phyloP scores from a whole-genome alignment of 2,888 invertebrate genomes.

The Drosophila paracracens region DNA sequence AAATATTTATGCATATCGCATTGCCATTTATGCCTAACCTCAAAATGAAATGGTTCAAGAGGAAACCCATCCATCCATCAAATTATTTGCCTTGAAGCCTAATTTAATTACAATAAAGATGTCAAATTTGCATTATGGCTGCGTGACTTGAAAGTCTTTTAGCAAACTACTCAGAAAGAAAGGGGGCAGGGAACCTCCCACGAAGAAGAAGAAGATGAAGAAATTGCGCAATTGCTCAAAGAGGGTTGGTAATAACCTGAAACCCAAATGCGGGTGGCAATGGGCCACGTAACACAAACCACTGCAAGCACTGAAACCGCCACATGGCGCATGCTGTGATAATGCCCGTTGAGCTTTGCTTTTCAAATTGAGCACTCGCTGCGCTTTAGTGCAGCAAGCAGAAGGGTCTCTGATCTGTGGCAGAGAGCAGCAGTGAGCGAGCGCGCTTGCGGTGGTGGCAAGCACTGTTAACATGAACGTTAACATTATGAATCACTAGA shows the following conservation, averaged over 20 bases:
- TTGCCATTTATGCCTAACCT: constrained; percentile 20
- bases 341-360: constrained; percentile 75
- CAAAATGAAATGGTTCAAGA: background rate
- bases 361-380: constrained; percentile 79
- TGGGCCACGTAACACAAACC: constrained; percentile 36
- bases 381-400: constrained; percentile 51
- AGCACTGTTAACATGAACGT: constrained; percentile 32
- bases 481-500: constrained; percentile 64
- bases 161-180: constrained; percentile 15
- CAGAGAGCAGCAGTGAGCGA: constrained; percentile 14
- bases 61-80: background rate
- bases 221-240: constrained; percentile 65
- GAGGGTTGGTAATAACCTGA: constrained; percentile 53
- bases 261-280: constrained; percentile 69
- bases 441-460: constrained; percentile 30
- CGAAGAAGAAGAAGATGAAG: constrained; percentile 40
- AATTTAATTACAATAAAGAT: constrained; percentile 19
- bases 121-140: constrained; percentile 25
- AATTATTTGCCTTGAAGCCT: background rate
- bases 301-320: background rate
- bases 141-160: constrained; percentile 50
- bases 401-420: constrained; percentile 49
- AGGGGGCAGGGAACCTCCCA: constrained; percentile 55
- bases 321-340: constrained; percentile 71
- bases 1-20: constrained; percentile 25